Percentiles rank a stretch among this genome's conserved stretches.
These are phyloP conservation scores for Galerucella calmariensis DNA, from an alignment of 2,888 invertebrate genomes.

Conservation along the genomic window DNA sequence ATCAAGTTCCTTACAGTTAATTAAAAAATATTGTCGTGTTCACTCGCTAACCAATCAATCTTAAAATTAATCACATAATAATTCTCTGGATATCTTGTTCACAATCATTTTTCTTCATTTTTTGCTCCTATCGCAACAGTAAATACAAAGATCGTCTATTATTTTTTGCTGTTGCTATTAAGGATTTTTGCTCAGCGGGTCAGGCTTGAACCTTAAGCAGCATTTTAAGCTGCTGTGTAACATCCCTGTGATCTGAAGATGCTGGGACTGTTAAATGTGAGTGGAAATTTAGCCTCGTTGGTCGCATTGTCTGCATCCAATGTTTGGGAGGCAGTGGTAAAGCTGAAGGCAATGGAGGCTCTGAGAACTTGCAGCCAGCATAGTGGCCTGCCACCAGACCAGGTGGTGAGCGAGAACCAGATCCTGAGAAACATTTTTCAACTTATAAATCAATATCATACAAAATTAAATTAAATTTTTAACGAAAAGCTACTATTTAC, in stretches of 20 bases:
- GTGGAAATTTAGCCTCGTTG: constrained; percentile 64
- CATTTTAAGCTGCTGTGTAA: constrained; percentile 62
- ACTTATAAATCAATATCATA: not conserved
- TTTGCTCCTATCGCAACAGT: constrained; percentile 53
- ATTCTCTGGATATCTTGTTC: constrained; percentile 51
- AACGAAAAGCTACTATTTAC: not conserved
- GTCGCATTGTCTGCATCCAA: constrained; percentile 78
- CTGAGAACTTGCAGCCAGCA: constrained; percentile 78
- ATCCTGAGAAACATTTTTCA: constrained; percentile 23
- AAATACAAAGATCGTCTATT: constrained; percentile 58
- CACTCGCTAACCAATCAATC: constrained; percentile 62
- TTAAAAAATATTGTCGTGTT: constrained; percentile 62
- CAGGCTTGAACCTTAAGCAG: constrained; percentile 65
- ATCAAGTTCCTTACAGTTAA: constrained; percentile 31
- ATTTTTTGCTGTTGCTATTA: constrained; percentile 45
- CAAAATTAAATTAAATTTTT: too few species aligned
- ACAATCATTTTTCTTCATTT: constrained; percentile 42
- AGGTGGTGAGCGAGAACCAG: constrained; percentile 56
- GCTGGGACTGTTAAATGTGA: constrained; percentile 32
- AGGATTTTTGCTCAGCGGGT: constrained; percentile 49
- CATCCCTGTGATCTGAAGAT: constrained; percentile 55
- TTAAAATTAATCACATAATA: constrained; percentile 53
- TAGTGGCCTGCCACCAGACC: constrained; percentile 66
- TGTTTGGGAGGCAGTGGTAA: constrained; percentile 78
- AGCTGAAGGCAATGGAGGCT: constrained; percentile 78